Conservation (phyloP, 2,797 vertebrate genomes). For the Apodemus agrarius region DNA sequence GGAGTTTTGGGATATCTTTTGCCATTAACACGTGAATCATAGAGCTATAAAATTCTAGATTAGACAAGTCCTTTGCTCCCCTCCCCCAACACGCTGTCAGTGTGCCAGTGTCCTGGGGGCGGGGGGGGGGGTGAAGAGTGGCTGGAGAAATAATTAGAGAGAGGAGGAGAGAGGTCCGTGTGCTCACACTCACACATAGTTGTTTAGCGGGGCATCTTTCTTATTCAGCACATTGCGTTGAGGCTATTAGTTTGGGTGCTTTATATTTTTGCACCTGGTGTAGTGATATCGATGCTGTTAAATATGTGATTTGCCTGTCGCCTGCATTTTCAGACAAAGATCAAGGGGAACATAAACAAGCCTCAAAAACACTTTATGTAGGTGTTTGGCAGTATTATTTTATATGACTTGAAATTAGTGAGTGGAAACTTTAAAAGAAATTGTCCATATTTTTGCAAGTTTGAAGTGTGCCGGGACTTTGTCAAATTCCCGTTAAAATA, state of each 20-base stretch:
- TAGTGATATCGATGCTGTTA: slow-evolving; percentile 81
- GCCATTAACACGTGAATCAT: slow-evolving; percentile 54
- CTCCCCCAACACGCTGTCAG: rapidly evolving
- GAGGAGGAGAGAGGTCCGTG: slow-evolving; percentile 82
- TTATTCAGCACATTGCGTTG: slow-evolving; percentile 86
- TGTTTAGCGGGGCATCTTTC: slow-evolving; percentile 83
- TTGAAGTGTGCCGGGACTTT: slow-evolving; percentile 86
- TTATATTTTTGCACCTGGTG: slow-evolving; percentile 85
- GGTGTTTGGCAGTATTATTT: slow-evolving; percentile 83
- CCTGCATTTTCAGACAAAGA: slow-evolving; percentile 86
- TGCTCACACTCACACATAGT: slow-evolving; percentile 71
- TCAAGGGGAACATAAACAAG: slow-evolving; percentile 87
- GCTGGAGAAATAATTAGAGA: slow-evolving; percentile 81
- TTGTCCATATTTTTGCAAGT: slow-evolving; percentile 84
- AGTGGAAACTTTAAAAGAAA: slow-evolving; percentile 87
- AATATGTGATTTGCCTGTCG: slow-evolving; percentile 87
- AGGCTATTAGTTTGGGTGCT: slow-evolving; percentile 85
- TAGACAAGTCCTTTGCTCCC: slow-evolving; percentile 36
- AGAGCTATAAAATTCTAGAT: slow-evolving; percentile 67
- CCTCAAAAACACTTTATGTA: slow-evolving; percentile 85
- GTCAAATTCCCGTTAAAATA: slow-evolving; percentile 91
- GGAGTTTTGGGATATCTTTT: slow-evolving; percentile 72
- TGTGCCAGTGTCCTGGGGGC: not conserved
- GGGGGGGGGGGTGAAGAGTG: slow-evolving; percentile 73
- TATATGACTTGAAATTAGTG: slow-evolving; percentile 86